Evolutionary conservation across 2,888 invertebrate genomes (phyloP).

Genomic region (Stenotaenia linearis): DNA sequence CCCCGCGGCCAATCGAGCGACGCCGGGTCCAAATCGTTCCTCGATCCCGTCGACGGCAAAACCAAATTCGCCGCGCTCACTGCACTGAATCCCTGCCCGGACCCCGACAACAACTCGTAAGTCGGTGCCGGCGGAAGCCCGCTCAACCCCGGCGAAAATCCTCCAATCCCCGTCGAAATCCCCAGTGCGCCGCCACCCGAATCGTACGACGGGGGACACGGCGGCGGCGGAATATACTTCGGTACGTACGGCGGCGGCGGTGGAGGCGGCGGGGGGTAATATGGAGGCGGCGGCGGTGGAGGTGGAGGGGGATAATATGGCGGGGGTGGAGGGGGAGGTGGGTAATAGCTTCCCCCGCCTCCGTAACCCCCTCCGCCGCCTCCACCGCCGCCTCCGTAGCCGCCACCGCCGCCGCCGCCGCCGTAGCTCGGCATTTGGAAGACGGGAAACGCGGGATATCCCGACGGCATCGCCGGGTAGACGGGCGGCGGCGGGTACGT

Average conservation of each 20-base stretch:
- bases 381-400: neutral
- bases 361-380: neutral
- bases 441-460: neutral
- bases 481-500: neutral
- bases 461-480: neutral
- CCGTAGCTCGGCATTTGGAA: too few relatives aligned
- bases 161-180: too few relatives aligned
- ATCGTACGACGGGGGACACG: neutral
- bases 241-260: neutral
- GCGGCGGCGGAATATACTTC: neutral
- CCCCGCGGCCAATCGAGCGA: neutral
- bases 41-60: neutral
- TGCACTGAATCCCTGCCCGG: neutral
- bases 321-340: neutral
- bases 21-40: neutral
- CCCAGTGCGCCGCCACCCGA: too few relatives aligned
- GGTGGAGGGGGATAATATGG: neutral
- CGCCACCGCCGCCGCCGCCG: neutral
- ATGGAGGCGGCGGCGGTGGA: too few relatives aligned
- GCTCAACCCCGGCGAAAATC: neutral
- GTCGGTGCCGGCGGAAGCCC: neutral
- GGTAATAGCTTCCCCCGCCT: neutral
- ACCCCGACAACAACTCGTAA: neutral
- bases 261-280: neutral
- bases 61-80: neutral